Percentiles rank a stretch among this genome's conserved stretches.
Conservation (phyloP, 2,888 invertebrate species). For the Leptopterna dolabrata region DNA sequence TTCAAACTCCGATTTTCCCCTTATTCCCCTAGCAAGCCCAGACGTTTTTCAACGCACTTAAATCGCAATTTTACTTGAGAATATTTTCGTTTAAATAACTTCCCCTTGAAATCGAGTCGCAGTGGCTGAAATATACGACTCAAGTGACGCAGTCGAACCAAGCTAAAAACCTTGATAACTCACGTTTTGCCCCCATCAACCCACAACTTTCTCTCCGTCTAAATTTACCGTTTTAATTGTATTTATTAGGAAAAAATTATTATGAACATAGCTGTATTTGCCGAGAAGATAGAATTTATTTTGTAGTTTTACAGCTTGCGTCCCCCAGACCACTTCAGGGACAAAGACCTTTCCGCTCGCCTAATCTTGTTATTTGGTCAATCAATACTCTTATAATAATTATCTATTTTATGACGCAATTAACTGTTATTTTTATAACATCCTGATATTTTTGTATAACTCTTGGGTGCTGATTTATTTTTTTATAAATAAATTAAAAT, state of each 20-base stretch:
- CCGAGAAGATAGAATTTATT: neutral
- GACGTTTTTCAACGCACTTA: neutral
- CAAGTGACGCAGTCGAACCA: slow-evolving; percentile 35
- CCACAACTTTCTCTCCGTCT: slow-evolving; percentile 8
- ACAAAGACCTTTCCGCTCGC: slow-evolving; percentile 24
- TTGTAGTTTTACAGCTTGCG: neutral
- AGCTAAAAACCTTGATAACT: slow-evolving; percentile 32
- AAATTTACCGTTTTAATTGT: slow-evolving; percentile 24
- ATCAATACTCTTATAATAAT: slow-evolving; percentile 26
- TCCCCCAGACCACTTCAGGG: neutral
- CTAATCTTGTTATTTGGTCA: slow-evolving; percentile 35
- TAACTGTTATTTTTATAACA: neutral
- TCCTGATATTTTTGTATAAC: too few species aligned
- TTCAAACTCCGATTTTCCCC: slow-evolving; percentile 44
- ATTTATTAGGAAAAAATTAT: neutral
- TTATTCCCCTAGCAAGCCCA: slow-evolving; percentile 1
- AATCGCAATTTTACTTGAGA: neutral
- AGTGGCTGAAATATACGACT: neutral
- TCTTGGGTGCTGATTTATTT: too few species aligned
- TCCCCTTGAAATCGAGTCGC: neutral
- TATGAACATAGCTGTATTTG: neutral
- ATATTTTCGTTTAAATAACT: slow-evolving; percentile 3
- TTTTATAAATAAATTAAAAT: too few species aligned
- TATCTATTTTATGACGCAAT: neutral
- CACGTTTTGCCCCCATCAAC: slow-evolving; percentile 28